Evolutionary conservation across 2,113 vertebrate genomes (phyloP).

Genomic region (Tragelaphus buxtoni): DNA sequence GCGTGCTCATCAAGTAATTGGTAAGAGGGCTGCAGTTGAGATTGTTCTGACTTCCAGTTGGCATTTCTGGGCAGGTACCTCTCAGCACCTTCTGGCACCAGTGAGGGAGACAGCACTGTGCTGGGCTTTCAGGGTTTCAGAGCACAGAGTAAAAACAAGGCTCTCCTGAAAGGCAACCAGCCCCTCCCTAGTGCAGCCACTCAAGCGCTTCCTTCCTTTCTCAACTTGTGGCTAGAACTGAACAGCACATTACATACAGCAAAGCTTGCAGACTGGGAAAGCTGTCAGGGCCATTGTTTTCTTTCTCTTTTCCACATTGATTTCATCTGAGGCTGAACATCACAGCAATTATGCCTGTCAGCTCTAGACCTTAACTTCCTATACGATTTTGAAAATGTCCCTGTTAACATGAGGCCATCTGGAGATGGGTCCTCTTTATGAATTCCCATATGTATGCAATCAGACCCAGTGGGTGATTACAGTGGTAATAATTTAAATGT

Average conservation of each 20-base stretch:
- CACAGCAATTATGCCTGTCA: conserved; percentile 36
- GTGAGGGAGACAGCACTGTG: not conserved
- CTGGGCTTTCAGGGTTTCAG: not conserved
- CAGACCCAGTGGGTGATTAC: not conserved
- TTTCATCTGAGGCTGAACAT: conserved; percentile 46
- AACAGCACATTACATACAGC: not conserved
- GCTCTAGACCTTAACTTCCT: conserved; percentile 27
- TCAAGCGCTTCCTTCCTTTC: not conserved
- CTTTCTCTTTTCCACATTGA: conserved; percentile 21
- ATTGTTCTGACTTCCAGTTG: conserved; percentile 4
- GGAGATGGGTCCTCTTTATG: not conserved
- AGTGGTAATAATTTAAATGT: not conserved
- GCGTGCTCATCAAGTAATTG: no score
- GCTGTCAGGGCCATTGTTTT: not conserved
- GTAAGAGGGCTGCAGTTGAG: not conserved
- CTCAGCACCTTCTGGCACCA: conserved; percentile 19
- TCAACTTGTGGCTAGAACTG: not conserved
- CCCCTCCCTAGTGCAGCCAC: not conserved
- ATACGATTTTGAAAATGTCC: not conserved
- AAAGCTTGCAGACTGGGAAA: not conserved
- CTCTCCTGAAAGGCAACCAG: not conserved
- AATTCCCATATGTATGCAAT: not conserved
- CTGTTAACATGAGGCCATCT: not conserved
- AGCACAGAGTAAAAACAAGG: not conserved
- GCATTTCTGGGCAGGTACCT: conserved; percentile 49